phyloP scores from a whole-genome alignment of 2,113 vertebrate species.

The Prietella phreatophila region DNA sequence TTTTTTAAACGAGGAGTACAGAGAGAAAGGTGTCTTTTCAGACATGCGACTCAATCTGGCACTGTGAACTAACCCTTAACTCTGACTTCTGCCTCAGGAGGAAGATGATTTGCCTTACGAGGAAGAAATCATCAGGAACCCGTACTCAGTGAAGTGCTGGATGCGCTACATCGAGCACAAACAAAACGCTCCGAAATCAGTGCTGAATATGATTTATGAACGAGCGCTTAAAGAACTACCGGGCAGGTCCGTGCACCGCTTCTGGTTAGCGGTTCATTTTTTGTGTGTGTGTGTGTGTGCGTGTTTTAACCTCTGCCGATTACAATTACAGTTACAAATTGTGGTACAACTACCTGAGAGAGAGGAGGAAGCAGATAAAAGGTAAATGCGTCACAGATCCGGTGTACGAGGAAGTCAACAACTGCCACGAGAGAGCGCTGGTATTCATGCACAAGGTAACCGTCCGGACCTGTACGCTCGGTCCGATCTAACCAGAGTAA shows the following conservation, averaged over 20 bases:
- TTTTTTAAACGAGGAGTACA: neutral
- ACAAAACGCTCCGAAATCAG: conserved; percentile 75
- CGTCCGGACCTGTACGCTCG: neutral
- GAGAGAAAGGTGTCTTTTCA: neutral
- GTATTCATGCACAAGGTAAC: conserved; percentile 94
- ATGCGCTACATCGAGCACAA: conserved; percentile 90
- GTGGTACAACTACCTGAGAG: conserved; percentile 91
- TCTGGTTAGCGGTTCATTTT: neutral
- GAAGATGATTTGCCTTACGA: conserved; percentile 91
- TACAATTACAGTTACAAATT: conserved; percentile 81
- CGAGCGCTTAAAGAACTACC: conserved; percentile 86
- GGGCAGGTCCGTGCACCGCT: conserved; percentile 75
- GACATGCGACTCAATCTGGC: neutral
- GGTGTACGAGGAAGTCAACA: conserved; percentile 83
- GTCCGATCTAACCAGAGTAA: neutral
- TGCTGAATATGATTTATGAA: conserved; percentile 87
- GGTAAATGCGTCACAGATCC: conserved; percentile 82
- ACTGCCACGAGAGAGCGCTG: conserved; percentile 87
- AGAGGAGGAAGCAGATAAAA: conserved; percentile 87
- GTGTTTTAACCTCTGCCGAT: neutral
- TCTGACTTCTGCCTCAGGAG: conserved; percentile 67
- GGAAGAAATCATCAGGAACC: conserved; percentile 91
- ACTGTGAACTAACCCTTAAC: neutral
- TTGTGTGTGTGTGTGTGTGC: neutral
- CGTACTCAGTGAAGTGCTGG: conserved; percentile 91